These are phyloP conservation scores for Anas platyrhynchos DNA, from an alignment of 2,113 vertebrate genomes.

Conservation along the genomic window DNA sequence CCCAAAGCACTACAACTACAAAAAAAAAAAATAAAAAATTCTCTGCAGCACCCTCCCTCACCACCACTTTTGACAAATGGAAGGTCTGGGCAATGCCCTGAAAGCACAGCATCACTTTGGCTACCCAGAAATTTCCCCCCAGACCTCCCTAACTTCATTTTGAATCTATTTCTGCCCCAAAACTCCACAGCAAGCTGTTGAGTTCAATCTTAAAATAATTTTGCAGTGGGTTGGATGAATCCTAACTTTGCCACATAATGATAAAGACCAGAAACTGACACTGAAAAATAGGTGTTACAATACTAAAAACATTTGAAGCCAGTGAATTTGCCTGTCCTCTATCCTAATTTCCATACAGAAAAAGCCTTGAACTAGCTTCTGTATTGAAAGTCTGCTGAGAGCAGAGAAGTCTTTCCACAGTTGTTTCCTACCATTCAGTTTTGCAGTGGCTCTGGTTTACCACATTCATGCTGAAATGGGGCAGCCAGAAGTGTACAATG, in stretches of 20 bases:
- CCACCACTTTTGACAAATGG: not conserved
- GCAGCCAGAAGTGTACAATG: not conserved
- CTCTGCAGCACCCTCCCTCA: not conserved
- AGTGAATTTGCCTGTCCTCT: not conserved
- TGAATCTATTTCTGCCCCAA: not conserved
- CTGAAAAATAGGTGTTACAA: not conserved
- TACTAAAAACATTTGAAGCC: not conserved
- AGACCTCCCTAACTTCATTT: not conserved
- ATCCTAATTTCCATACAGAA: not conserved
- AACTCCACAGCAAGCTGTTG: not conserved
- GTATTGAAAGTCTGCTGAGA: not conserved
- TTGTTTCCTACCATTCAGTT: not conserved
- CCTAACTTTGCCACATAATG: not conserved
- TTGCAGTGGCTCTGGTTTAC: not conserved
- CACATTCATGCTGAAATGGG: accelerated
- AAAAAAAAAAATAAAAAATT: not conserved
- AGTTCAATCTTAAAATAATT: not conserved
- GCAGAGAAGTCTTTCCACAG: not conserved
- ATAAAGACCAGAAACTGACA: not conserved
- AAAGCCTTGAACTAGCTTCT: not conserved
- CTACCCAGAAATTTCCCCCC: not conserved
- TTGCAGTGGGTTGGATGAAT: too few relatives aligned
- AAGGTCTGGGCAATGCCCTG: not conserved
- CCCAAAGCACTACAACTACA: not conserved
- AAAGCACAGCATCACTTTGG: not conserved